Evolutionary conservation across 2,797 vertebrate genomes (phyloP).

Genomic region (Helarctos malayanus): DNA sequence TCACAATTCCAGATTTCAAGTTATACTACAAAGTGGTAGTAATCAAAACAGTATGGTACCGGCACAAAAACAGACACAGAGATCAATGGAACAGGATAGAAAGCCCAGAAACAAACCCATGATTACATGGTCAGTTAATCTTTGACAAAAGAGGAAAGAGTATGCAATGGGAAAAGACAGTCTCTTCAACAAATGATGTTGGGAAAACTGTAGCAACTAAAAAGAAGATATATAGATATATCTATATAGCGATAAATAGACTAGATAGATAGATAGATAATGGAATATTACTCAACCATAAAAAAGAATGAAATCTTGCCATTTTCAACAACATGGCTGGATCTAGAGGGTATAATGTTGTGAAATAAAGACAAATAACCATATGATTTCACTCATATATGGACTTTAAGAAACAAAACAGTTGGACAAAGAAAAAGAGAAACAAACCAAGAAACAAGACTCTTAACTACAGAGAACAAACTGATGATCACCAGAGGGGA

Average conservation of each 20-base stretch:
- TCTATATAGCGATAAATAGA: background rate
- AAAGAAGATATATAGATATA: background rate
- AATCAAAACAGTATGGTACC: too few relatives aligned
- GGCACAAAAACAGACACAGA: too few relatives aligned
- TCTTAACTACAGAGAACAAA: background rate
- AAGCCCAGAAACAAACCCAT: too few relatives aligned
- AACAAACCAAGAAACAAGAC: background rate
- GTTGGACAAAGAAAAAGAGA: background rate
- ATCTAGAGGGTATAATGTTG: background rate
- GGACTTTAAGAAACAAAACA: background rate
- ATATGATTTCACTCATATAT: background rate
- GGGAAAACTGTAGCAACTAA: background rate
- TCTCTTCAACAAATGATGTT: background rate
- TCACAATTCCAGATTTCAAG: too few relatives aligned
- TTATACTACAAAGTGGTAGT: too few relatives aligned
- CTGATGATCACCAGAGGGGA: background rate
- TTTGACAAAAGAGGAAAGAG: background rate
- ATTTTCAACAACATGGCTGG: background rate
- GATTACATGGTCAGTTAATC: too few relatives aligned
- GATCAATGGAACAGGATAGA: too few relatives aligned
- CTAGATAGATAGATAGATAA: background rate
- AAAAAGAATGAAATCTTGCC: background rate
- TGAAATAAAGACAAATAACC: background rate
- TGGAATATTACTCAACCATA: background rate
- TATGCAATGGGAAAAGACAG: background rate